Percentiles rank a stretch among this genome's conserved stretches.
Evolutionary conservation across 2,797 vertebrate species (phyloP).

Genomic region (Tinamus major): DNA sequence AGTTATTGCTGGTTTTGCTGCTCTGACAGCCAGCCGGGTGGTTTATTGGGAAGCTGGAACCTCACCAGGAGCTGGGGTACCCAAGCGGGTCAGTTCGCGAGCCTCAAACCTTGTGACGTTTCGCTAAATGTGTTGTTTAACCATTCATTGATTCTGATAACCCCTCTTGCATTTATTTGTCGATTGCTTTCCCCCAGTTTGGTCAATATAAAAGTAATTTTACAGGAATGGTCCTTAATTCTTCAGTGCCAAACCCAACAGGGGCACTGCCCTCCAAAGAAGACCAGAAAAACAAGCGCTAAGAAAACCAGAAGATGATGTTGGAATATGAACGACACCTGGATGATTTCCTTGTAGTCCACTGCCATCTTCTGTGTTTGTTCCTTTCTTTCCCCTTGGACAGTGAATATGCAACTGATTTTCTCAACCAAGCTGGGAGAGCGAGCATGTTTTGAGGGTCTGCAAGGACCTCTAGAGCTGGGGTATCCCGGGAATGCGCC

Average conservation of each 20-base stretch:
- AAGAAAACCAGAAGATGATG: not conserved
- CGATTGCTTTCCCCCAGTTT: not conserved
- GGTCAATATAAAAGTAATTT: not conserved
- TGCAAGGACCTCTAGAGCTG: not conserved
- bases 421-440: not conserved
- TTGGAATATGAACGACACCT: not conserved
- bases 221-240: not conserved
- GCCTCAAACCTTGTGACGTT: not conserved
- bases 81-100: not conserved
- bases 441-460: not conserved
- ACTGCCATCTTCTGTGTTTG: not conserved
- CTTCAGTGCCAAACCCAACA: not conserved
- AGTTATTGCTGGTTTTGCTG: not conserved
- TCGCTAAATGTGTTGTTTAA: slow-evolving; percentile 1
- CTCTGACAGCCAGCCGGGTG: not conserved
- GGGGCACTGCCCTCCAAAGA: not conserved
- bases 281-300: not conserved
- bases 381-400: not conserved
- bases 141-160: not conserved
- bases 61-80: not conserved
- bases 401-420: not conserved
- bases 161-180: not conserved
- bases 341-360: not conserved
- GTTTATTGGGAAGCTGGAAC: not conserved
- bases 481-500: not conserved